Evolutionary conservation across 30 jellyfish, hydroid and myxozoan species (phyloP), one percentile per base, ranked within the genome.

Genomic region (Cassiopea xamachana): DNA sequence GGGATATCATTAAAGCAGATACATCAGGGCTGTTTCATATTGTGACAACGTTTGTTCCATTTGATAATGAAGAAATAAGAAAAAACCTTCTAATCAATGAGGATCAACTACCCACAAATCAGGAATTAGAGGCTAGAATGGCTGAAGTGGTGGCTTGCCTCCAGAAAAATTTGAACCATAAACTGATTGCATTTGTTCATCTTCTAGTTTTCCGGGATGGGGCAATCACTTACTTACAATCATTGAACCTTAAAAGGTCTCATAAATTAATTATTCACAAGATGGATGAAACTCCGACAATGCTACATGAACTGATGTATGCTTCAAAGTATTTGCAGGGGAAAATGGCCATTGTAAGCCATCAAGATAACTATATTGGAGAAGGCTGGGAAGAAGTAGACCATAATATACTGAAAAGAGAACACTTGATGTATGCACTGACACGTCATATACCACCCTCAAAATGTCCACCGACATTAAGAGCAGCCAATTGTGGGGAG

Each of bases 371-470:
- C 71, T 94, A 70, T 82, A 45, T 94, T 17, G 97, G 97, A 1
- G 92, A 87, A 81, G 98, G 98, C 8, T 94, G 98, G 98, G 96
- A 90, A 49, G 86, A 89, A 46, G 92, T 94, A 18, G 82, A 90
- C 80, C 91, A 70, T 72, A 68, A 73, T 14, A 73, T 77, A 5
- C 75, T 94, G 55, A 61, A 84, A 49, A 90, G 73, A 48, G 73
- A 74, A 43, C 77, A 84, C 18, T 55, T 94, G 44, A 75, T 94
- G 95, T 94, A 94, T 75, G 98, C 98, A 5, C 75, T 94, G 80
- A 94, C 98, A 69, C 82, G 98, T 60, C 96, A 94, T 81, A 85
- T 90, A 9, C 51, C 89, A 8, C 92, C 94, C 50, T 77, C 80
- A 55, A 64, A 84, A 47, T 93, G 98, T 69, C 48, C 87, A 14